Evolutionary conservation across 2,888 invertebrate genomes (phyloP).

Genomic region (Macropis europaea): DNA sequence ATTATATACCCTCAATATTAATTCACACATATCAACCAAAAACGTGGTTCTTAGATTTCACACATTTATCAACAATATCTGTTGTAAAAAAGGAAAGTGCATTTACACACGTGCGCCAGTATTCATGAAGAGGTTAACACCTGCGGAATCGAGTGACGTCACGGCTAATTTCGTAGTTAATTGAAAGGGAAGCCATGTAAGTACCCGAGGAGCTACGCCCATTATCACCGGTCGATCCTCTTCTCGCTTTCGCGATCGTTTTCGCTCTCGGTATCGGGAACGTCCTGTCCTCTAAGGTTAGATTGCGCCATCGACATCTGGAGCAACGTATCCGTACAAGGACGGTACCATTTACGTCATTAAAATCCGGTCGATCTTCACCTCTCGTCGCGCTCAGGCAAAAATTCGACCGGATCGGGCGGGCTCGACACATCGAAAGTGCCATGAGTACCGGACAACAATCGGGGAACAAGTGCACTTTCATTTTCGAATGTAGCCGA

Average conservation of each 20-base stretch:
- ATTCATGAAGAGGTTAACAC: neutral
- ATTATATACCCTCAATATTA: too few species aligned
- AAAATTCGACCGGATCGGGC: conserved; percentile 8
- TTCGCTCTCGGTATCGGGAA: conserved; percentile 55
- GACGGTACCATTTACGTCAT: conserved; percentile 64
- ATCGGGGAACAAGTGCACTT: conserved; percentile 15
- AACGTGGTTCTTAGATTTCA: too few species aligned
- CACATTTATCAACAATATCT: too few species aligned
- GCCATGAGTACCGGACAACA: conserved; percentile 3
- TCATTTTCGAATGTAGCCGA: conserved; percentile 15
- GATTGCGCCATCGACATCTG: conserved; percentile 70
- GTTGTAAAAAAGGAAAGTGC: too few species aligned
- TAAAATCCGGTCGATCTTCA: conserved; percentile 29
- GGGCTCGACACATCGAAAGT: neutral
- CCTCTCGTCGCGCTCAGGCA: neutral
- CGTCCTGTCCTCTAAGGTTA: conserved; percentile 65
- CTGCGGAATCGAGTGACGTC: neutral
- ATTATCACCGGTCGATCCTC: neutral
- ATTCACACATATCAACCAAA: too few species aligned
- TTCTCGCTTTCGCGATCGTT: conserved; percentile 32
- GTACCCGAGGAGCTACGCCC: neutral
- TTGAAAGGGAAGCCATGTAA: conserved; percentile 1
- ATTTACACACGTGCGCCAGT: too few species aligned
- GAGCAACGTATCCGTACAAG: conserved; percentile 71
- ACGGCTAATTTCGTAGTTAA: neutral